Conservation (phyloP, 2,797 vertebrate species). For the Trichosurus vulpecula region DNA sequence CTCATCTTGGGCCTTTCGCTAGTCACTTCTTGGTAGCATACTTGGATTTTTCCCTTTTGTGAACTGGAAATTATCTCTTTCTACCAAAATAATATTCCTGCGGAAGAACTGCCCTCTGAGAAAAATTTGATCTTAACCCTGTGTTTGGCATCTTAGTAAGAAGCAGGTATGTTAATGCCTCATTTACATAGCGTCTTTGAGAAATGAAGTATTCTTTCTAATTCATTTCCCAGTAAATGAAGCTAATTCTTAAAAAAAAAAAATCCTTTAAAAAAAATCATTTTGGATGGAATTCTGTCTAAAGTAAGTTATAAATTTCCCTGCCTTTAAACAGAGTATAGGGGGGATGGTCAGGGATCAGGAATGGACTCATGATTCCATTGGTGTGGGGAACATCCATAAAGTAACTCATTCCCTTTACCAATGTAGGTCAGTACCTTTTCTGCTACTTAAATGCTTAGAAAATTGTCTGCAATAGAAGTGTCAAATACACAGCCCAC, state of each 20-base stretch:
- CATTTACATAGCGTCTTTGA: neutral
- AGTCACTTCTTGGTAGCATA: neutral
- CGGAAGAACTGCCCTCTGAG: neutral
- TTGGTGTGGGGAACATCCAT: neutral
- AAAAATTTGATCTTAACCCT: neutral
- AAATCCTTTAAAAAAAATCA: neutral
- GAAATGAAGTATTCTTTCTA: neutral
- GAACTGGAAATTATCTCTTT: neutral
- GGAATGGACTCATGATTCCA: neutral
- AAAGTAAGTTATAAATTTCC: neutral
- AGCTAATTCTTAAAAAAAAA: neutral
- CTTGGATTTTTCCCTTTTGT: neutral
- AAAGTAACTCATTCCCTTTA: neutral
- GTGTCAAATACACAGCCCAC: neutral
- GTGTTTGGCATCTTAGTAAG: neutral
- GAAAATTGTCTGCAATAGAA: neutral
- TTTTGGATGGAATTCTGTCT: neutral
- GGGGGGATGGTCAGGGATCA: neutral
- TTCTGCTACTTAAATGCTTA: neutral
- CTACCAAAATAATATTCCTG: neutral
- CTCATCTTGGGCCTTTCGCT: rapidly evolving
- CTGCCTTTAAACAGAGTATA: neutral
- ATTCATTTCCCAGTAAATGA: neutral
- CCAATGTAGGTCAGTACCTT: neutral
- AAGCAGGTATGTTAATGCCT: neutral